A percentile compares a stretch with the other conserved stretches of the same genome.
Evolutionary conservation across 2,113 vertebrate genomes (phyloP).

Genomic region (Colistium nudipinnis): DNA sequence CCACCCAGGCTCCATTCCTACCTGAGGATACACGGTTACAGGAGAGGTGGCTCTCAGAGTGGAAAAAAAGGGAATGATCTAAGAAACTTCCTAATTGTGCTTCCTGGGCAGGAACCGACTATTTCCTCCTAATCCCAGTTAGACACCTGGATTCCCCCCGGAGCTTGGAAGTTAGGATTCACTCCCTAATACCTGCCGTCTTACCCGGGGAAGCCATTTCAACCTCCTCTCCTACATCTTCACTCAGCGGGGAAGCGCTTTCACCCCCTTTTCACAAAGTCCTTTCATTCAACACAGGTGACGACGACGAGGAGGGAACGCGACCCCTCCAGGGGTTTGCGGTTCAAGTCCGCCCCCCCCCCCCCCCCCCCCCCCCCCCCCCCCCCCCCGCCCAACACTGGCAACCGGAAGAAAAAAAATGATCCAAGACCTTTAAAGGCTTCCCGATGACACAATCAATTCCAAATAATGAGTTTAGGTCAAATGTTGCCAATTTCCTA

Average conservation of each 20-base stretch:
- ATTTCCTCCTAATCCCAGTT: conserved; percentile 69
- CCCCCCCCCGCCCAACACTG: too few species aligned
- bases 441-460: neutral
- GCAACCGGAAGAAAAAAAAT: too few species aligned
- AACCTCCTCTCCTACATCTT: conserved; percentile 42
- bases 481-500: too few species aligned
- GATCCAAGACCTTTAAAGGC: neutral
- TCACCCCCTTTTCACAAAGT: conserved; percentile 1
- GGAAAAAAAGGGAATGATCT: conserved; percentile 48
- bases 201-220: conserved; percentile 64
- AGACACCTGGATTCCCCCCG: conserved; percentile 64
- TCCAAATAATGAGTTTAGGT: neutral
- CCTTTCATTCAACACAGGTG: conserved; percentile 47
- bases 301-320: conserved; percentile 40
- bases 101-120: conserved; percentile 66
- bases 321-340: conserved; percentile 33
- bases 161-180: conserved; percentile 69
- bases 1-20: conserved; percentile 13
- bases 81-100: conserved; percentile 73
- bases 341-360: conserved; percentile 41
- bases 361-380: too few species aligned
- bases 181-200: conserved; percentile 55
- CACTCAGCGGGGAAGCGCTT: conserved; percentile 50
- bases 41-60: conserved; percentile 14
- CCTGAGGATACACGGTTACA: neutral